Conservation (phyloP, 2,888 invertebrate genomes). For the Epiblema foenella region DNA sequence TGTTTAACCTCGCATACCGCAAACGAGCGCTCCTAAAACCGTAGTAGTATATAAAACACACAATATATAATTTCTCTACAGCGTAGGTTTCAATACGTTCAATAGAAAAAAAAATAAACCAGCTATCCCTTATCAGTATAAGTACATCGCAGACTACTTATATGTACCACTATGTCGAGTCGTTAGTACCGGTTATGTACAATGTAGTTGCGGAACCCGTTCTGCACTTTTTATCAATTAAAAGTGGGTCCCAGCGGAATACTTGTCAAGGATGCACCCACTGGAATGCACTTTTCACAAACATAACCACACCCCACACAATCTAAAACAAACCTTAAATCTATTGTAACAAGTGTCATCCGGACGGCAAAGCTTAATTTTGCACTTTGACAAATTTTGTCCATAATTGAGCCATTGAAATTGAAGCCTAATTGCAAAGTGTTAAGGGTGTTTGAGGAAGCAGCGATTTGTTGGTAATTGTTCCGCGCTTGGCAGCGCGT, state of each 20-base stretch:
- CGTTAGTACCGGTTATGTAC: slow-evolving; percentile 18
- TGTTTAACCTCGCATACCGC: too few relatives aligned
- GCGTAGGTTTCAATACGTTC: neutral
- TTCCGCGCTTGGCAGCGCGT: slow-evolving; percentile 54
- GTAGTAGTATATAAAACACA: too few relatives aligned
- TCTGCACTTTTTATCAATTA: slow-evolving; percentile 44
- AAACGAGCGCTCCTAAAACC: too few relatives aligned
- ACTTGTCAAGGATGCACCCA: slow-evolving; percentile 52
- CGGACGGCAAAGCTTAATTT: slow-evolving; percentile 40
- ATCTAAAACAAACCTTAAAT: slow-evolving; percentile 47
- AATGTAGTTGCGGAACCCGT: slow-evolving; percentile 26
- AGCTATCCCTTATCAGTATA: slow-evolving; percentile 1
- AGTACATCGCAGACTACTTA: neutral
- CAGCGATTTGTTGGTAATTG: slow-evolving; percentile 50
- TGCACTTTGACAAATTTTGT: slow-evolving; percentile 18
- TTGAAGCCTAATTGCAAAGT: slow-evolving; percentile 29
- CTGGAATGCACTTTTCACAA: slow-evolving; percentile 40
- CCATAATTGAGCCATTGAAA: slow-evolving; percentile 16
- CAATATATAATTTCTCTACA: neutral
- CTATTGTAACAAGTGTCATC: slow-evolving; percentile 40
- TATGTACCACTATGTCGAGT: slow-evolving; percentile 11
- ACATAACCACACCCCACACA: slow-evolving; percentile 25
- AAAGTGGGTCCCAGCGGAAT: slow-evolving; percentile 60
- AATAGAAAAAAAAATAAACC: neutral
- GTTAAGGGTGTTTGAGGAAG: slow-evolving; percentile 24